These are phyloP conservation scores for Amphiprion clarkii DNA, from an alignment of 2,797 vertebrate species.

Conservation along the genomic window DNA sequence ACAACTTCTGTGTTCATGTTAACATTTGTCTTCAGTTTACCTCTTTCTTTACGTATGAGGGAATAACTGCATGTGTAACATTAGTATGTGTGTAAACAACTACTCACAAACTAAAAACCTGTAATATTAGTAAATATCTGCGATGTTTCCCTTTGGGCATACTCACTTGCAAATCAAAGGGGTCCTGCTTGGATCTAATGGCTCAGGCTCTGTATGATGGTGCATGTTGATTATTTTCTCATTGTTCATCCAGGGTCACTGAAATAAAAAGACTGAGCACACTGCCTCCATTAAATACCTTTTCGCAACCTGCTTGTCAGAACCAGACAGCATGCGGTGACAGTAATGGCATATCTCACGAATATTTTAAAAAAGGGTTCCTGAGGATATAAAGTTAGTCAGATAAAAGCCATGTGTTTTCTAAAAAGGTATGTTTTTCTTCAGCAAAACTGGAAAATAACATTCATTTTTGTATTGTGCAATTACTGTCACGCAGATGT, in stretches of 20 bases:
- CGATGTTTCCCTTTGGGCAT: constrained; percentile 18
- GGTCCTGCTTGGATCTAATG: constrained; percentile 64
- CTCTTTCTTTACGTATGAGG: background rate
- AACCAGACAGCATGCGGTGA: constrained; percentile 33
- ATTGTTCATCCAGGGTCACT: constrained; percentile 48
- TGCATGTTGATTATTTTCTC: constrained; percentile 64
- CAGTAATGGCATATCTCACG: constrained; percentile 21
- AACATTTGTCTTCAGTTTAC: background rate
- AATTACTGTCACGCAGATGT: constrained; percentile 3
- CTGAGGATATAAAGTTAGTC: constrained; percentile 15
- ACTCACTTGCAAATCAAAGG: constrained; percentile 57
- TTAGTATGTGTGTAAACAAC: constrained; percentile 10
- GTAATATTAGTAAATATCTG: background rate
- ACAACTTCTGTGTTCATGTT: constrained; percentile 17
- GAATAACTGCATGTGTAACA: background rate
- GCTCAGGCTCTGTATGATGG: constrained; percentile 44
- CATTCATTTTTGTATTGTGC: background rate
- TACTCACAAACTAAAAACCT: constrained; percentile 17
- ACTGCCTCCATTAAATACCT: constrained; percentile 65
- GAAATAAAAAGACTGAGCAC: constrained; percentile 59
- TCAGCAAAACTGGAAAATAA: constrained; percentile 22
- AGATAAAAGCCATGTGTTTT: constrained; percentile 47
- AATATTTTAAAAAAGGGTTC: constrained; percentile 33
- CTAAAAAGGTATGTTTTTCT: constrained; percentile 7
- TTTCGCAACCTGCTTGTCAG: constrained; percentile 40